These are phyloP conservation scores for Patiria pectinifera DNA, from an alignment of 53 echinoderm and acorn worm species.

Conservation along the genomic window DNA sequence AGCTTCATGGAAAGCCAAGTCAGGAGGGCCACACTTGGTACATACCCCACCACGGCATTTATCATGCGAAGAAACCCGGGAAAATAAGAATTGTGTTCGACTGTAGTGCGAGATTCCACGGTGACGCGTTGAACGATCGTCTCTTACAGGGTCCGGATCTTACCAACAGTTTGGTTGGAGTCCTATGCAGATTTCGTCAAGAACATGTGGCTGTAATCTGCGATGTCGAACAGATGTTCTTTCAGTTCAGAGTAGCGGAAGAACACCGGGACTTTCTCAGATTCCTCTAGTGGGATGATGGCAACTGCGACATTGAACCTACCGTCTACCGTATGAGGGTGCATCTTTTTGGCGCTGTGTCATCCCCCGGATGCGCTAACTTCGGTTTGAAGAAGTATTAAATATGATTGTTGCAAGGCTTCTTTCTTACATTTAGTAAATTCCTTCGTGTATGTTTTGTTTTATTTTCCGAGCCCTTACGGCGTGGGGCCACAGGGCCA, in stretches of 20 bases:
- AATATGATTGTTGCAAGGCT: too few species aligned
- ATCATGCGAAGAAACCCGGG: constrained; percentile 59
- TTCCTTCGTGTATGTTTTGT: too few species aligned
- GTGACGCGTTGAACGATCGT: constrained; percentile 63
- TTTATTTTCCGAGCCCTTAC: too few species aligned
- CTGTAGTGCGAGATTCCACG: constrained; percentile 64
- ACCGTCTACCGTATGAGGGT: constrained; percentile 62
- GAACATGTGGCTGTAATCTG: constrained; percentile 61
- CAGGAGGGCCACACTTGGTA: constrained; percentile 37
- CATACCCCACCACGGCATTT: constrained; percentile 76
- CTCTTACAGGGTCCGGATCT: constrained; percentile 75
- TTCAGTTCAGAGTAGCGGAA: constrained; percentile 44
- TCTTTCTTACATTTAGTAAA: too few species aligned
- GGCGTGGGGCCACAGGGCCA: too few species aligned
- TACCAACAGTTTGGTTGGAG: constrained; percentile 67
- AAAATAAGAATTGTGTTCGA: constrained; percentile 44
- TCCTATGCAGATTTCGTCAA: constrained; percentile 64
- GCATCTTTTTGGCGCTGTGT: too few species aligned
- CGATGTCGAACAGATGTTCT: constrained; percentile 63
- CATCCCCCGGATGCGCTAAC: constrained; percentile 75
- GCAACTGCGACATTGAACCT: constrained; percentile 10
- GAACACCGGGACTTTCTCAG: constrained; percentile 67
- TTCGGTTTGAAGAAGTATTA: constrained; percentile 67
- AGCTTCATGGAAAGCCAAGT: neutral
- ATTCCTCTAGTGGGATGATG: constrained; percentile 80